Percentiles rank a stretch among this genome's conserved stretches.
Conservation (phyloP, 2,888 invertebrate species). For the Pachycephus smyrnensis region DNA sequence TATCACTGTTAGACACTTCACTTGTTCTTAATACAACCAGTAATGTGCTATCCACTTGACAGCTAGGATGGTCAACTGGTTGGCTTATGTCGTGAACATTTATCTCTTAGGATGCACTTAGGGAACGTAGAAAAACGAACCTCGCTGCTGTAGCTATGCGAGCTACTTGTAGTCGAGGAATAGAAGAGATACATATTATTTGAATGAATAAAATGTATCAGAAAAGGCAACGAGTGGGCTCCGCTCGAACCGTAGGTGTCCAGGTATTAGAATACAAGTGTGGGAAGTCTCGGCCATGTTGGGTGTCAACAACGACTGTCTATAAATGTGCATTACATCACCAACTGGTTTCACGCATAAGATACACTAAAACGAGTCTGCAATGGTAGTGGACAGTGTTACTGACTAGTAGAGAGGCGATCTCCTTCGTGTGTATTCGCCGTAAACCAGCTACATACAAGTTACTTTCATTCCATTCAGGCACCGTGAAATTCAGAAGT, state of each 20-base stretch:
- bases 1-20: too few relatives aligned
- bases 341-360: slow-evolving; percentile 55
- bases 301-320: slow-evolving; percentile 47
- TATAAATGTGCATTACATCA: slow-evolving; percentile 63
- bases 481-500: not conserved
- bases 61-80: too few relatives aligned
- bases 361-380: not conserved
- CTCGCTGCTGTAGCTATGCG: slow-evolving; percentile 43
- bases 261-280: slow-evolving; percentile 35
- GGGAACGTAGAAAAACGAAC: slow-evolving; percentile 33
- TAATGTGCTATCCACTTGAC: too few relatives aligned
- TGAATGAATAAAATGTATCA: slow-evolving; percentile 26
- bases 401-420: not conserved
- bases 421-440: not conserved
- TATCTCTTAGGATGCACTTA: too few relatives aligned
- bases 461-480: not conserved
- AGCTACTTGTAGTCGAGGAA: slow-evolving; percentile 30
- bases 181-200: slow-evolving; percentile 53
- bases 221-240: slow-evolving; percentile 32
- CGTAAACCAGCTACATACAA: not conserved
- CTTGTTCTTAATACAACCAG: too few relatives aligned
- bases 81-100: too few relatives aligned
- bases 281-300: slow-evolving; percentile 54
- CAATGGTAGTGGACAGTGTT: not conserved
- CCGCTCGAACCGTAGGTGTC: slow-evolving; percentile 35